Evolutionary conservation across 1,140 invertebrate genomes (phyloP), one percentile per base, ranked within the genome.

Genomic region (Coptotermes formosanus): DNA sequence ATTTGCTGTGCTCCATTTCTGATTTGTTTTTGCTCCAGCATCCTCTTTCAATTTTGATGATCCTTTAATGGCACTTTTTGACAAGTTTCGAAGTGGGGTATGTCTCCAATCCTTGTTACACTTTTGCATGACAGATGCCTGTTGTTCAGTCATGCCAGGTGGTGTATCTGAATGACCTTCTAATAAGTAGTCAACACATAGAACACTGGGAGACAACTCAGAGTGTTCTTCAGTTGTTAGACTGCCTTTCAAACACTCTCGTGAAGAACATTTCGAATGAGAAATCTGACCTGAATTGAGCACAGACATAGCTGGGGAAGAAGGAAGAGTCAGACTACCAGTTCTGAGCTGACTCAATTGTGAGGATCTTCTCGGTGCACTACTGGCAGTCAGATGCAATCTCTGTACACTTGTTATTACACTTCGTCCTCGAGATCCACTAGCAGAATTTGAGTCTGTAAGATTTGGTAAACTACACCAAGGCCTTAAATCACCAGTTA

Each of bases 161-260:
- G 64, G 64, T 11, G 64, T 30, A 6, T 75, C 64, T n/a, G 8
- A 75, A 75, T 75, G 64, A 75, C n/a, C 25, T 30, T 75, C 64
- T 30, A 16, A 25, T 75, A n/a, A 75, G 82, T 82, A 86, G 87
- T 91, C 89, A 12, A 91, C 87, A 88, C 89, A 89, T 69, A 90
- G 87, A 82, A 89, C 84, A 88, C 87, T 89, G n/a, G 89, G 87
- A 85, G 89, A 89, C 85, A 89, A 85, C 84, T 89, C 89, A 55
- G 64, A 84, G 30, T 7, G 55, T 75, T 75, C 9, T 75, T 2
- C 7, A 25, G n/a, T 25, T 75, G n/a, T 9, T 30, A 25, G 14
- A 75, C n/a, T n/a, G 25, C 8, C 25, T 75, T n/a, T 75, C 6
- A 75, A 75, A n/a, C 2, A 30, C 64, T 75, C 11, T 75, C n/a